Evolutionary conservation across 2,113 vertebrate genomes (phyloP), one percentile per base, ranked within the genome.

Genomic region (Passerina amoena): DNA sequence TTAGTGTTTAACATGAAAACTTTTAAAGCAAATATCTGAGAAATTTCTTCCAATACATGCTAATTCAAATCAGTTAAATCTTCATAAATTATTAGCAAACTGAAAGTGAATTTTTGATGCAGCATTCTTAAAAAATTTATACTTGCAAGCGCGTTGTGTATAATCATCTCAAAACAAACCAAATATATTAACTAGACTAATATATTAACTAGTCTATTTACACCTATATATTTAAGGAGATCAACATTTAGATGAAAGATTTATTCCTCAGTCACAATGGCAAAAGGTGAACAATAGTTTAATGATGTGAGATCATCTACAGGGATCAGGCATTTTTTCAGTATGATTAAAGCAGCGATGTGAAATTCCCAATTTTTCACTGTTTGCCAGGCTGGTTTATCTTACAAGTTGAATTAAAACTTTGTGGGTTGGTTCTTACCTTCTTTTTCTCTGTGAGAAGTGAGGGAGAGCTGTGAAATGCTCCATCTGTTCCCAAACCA

Each of bases 401-500:
- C 68, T 90, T 83, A 65, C 47, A 66, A 91, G 69, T 76, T 94
- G 96, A 92, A 96, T 84, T 86, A 68, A 92, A 93, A 78, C 77
- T 91, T 88, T 83, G 89, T 93, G 94, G 82, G 93, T 35, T 94
- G 88, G 23, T 77, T 97, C 73, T 91, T 96, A 94, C 90, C 90
- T 96, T 95, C 71, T 95, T 92, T 91, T 84, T 88, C 81, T 92
- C 53, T 73, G 75, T n/a, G 65, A 95, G 71, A 92, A 96, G 48
- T 93, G 92, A 95, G 68, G 92, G 88, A 94, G 95, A 93, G 72
- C 78, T 88, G 86, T 92, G 91, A 96, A 96, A 93, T 86, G 68
- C 69, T 48, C 96, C 94, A 94, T 96, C 96, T 97, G 94, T 90
- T 97, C 9, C 2, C 73, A 71, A 94, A 90, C 42, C 15, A 0